Base-by-base conservation (phyloP, 2,797 vertebrate species). In the Hylomyscus alleni region DNA sequence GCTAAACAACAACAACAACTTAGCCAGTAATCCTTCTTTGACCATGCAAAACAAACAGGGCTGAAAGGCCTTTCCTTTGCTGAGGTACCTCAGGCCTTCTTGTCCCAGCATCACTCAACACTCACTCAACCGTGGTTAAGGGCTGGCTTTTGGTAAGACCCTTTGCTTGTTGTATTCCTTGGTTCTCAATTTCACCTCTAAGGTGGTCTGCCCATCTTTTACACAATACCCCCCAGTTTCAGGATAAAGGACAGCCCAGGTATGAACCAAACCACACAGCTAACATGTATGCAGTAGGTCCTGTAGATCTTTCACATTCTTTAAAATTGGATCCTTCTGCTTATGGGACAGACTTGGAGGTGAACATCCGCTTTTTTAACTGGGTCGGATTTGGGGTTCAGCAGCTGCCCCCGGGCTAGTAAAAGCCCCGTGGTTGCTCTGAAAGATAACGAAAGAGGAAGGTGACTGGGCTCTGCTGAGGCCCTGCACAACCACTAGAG, bases 401-500 rank as follows among this genome's bases (percentile, higher is more conserved):
- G 8, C 15, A 65, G 22, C n/a, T 47, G 0, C 5, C 37, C 26
- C 24, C 1, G 22, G 40, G 92, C 54, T 85, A 14, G 10, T n/a
- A 40, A 40, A 80, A n/a, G 40, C 17, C 77, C 20, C 17, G 0
- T 58, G 56, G 6, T 50, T 58, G 1, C 10, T 29, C 0, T 6
- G 17, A 34, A 73, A 29, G 1, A 0, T 34, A 69, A 54, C 50
- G 22, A 37, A 37, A 69, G 56, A 40, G 17, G n/a, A 54, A 37
- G 13, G 40, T 29, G 2, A n/a, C 50, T 50, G 50, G 10, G 34
- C 24, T 24, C 65, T 29, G 4, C 47, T 13, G 80, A 83, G 40
- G 22, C 29, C 26, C 34, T 29, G 20, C 34, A 9, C 14, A 15
- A 1, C 5, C 0, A 58, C 0, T 3, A 20, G 40, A 15, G 7